Conservation (phyloP, 1,140 invertebrate genomes). For the Orchestia grillus region DNA sequence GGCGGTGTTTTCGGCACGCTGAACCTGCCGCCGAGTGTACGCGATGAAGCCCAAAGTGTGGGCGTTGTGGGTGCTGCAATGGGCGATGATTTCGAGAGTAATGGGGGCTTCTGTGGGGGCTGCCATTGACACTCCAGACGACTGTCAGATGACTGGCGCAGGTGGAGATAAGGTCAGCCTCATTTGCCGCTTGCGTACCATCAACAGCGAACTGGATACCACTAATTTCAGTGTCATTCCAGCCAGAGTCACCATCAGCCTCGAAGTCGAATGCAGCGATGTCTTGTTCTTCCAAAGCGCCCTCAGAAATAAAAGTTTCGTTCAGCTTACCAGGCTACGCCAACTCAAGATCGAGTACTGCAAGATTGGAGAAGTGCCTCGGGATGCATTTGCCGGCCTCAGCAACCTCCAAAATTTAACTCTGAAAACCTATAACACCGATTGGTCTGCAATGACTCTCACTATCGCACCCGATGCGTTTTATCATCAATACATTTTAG, state of each 20-base stretch:
- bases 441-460: constrained; percentile 82
- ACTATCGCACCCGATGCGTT: constrained; percentile 79
- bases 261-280: constrained; percentile 84
- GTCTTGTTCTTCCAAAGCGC: constrained; percentile 84
- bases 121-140: constrained; percentile 46
- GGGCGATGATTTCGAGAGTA: constrained; percentile 44
- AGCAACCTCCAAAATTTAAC: constrained; percentile 78
- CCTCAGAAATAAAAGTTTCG: constrained; percentile 80
- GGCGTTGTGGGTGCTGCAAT: constrained; percentile 56
- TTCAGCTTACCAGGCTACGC: constrained; percentile 80
- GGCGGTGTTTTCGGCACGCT: constrained; percentile 49
- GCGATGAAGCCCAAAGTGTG: constrained; percentile 52
- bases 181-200: constrained; percentile 81
- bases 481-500: constrained; percentile 64
- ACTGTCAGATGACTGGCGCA: constrained; percentile 44
- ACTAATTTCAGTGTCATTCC: constrained; percentile 90
- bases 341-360: constrained; percentile 83
- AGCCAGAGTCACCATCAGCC: constrained; percentile 74
- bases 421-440: constrained; percentile 82
- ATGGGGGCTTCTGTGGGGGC: constrained; percentile 44
- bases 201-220: constrained; percentile 86
- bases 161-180: constrained; percentile 45
- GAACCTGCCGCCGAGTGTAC: constrained; percentile 26
- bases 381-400: constrained; percentile 78
- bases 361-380: constrained; percentile 82